Base-by-base conservation (phyloP, 2,113 vertebrate genomes). In the Accipiter cooperii region DNA sequence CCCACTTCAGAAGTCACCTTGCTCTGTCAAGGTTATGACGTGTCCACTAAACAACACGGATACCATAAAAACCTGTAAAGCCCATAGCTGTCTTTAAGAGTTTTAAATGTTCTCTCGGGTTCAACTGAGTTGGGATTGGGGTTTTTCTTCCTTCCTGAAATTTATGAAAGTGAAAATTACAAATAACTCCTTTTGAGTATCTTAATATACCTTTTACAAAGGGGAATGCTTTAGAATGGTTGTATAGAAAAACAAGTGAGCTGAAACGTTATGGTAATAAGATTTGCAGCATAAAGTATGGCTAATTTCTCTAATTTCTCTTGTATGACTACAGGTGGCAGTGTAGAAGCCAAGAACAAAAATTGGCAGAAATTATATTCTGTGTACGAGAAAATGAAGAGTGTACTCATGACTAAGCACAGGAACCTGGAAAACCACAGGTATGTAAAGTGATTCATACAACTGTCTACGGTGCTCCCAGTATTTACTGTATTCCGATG, bases 241-340 rank as follows among this genome's bases (percentile, higher is more conserved):
- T 51, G 38, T 55, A 12, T 22, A 47, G 90, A 42, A 83, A 91
- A 84, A 63, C 21, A 73, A 93, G 78, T 24, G 55, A 88, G 64
- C 21, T 78, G 66, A 84, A 95, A 88, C 21, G 17, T 46, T 71
- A 71, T 93, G 93, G 76, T 90, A 90, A 89, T 86, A 52, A 83
- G 55, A 81, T 95, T 92, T 87, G 69, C 87, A 86, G 87, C 78
- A 82, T 96, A 91, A 97, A 95, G 71, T 79, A 55, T 95, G 90
- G 79, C 66, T 97, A 96, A 97, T 97, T 98, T 98, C 97, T 97
- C 66, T 97, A 96, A 97, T 97, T 98, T 98, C 97, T 97, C 93
- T 95, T 97, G 44, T 96, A 28, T 94, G 97, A 98, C 98, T 98
- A 98, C 98, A 98, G 98, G 98, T 98, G 98, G 98, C 98, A 98